These are phyloP conservation scores for Drosophila orosa DNA, from an alignment of 1,140 invertebrate species.

Conservation along the genomic window DNA sequence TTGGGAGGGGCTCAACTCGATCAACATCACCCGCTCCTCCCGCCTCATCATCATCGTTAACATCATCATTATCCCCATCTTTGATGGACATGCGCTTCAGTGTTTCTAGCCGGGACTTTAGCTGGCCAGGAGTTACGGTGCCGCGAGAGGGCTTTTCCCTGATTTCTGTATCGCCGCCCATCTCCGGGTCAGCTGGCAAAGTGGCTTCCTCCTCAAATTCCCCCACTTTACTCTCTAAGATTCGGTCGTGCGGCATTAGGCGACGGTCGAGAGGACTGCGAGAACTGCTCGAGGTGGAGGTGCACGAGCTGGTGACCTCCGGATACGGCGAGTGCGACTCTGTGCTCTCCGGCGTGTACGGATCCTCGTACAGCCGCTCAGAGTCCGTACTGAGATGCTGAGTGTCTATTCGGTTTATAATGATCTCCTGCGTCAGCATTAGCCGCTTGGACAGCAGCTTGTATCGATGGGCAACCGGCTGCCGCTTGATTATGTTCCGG, in stretches of 20 bases:
- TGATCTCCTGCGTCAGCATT: conserved; percentile 83
- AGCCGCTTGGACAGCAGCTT: conserved; percentile 70
- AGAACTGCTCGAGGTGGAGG: conserved; percentile 54
- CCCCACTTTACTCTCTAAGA: background rate
- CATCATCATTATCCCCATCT: conserved; percentile 18
- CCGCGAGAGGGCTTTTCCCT: conserved; percentile 48
- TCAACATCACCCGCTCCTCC: conserved; percentile 62
- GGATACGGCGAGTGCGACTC: conserved; percentile 89
- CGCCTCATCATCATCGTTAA: conserved; percentile 15
- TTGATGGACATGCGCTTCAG: conserved; percentile 59
- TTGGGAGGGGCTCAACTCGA: conserved; percentile 46
- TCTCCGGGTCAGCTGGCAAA: conserved; percentile 1
- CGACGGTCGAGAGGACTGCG: conserved; percentile 42
- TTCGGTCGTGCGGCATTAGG: conserved; percentile 6
- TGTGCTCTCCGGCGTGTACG: conserved; percentile 91
- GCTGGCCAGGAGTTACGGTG: conserved; percentile 85
- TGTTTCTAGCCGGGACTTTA: conserved; percentile 85
- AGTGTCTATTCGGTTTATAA: conserved; percentile 86
- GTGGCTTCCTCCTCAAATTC: conserved; percentile 1
- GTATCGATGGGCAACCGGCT: conserved; percentile 53
- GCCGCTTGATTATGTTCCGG: conserved; percentile 60
- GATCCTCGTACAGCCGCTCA: conserved; percentile 85
- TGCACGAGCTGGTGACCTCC: conserved; percentile 68
- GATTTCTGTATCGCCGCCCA: background rate
- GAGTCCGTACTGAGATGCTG: conserved; percentile 83